These are phyloP conservation scores for Anthrax anthrax DNA, from an alignment of 2,888 invertebrate genomes.

Conservation along the genomic window DNA sequence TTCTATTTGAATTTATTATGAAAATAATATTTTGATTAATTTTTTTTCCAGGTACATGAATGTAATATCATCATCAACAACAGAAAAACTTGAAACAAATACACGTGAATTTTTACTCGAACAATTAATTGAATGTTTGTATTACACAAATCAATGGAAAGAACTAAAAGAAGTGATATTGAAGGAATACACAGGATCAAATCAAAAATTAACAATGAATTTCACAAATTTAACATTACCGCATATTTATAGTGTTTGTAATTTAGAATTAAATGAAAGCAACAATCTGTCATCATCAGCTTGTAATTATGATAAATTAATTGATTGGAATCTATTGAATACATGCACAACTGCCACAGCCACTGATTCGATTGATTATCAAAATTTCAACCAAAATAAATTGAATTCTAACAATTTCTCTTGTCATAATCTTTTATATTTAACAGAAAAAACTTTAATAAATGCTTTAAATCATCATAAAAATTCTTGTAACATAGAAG, in stretches of 20 bases:
- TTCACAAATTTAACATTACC: conserved; percentile 11
- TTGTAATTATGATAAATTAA: conserved; percentile 10
- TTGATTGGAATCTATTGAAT: conserved; percentile 19
- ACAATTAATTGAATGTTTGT: conserved; percentile 32
- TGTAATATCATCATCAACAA: conserved; percentile 8
- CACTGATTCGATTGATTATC: too few relatives aligned
- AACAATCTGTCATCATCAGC: too few relatives aligned
- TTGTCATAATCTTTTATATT: conserved; percentile 18
- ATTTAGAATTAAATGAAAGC: conserved; percentile 11
- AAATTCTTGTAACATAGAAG: too few relatives aligned
- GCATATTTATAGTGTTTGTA: conserved; percentile 20
- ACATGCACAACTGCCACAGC: too few relatives aligned
- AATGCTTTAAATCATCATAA: conserved; percentile 8
- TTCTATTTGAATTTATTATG: too few relatives aligned
- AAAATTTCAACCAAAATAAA: conserved; percentile 3
- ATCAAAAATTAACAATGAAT: conserved; percentile 9
- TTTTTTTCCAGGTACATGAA: not conserved
- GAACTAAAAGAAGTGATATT: conserved; percentile 17
- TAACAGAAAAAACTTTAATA: conserved; percentile 19
- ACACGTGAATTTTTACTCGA: conserved; percentile 27
- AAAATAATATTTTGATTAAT: too few relatives aligned
- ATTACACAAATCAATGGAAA: conserved; percentile 25
- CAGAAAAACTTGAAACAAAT: conserved; percentile 22
- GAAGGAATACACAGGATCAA: conserved; percentile 1
- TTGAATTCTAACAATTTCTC: conserved; percentile 18